These are phyloP conservation scores for Piscicola geometra DNA, from an alignment of 2,888 invertebrate species.

Conservation along the genomic window DNA sequence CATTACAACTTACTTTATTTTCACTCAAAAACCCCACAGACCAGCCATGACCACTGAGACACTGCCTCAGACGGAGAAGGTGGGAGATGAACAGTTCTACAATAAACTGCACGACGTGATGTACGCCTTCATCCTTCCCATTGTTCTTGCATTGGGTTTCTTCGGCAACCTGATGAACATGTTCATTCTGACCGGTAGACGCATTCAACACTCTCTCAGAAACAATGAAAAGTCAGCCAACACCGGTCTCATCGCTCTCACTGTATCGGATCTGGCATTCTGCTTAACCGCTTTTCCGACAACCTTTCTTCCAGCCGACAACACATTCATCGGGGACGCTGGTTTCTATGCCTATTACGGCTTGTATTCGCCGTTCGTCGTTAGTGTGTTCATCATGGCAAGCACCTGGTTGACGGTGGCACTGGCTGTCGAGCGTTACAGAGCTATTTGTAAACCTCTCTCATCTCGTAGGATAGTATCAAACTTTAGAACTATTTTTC, in stretches of 20 bases:
- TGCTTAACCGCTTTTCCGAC: constrained; percentile 47
- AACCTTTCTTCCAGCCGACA: constrained; percentile 43
- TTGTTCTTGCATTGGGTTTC: constrained; percentile 43
- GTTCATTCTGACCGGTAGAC: constrained; percentile 65
- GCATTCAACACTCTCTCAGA: constrained; percentile 41
- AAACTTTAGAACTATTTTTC: constrained; percentile 40
- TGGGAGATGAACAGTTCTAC: constrained; percentile 39
- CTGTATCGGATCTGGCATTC: constrained; percentile 68
- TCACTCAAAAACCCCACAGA: no score
- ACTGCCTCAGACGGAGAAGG: no score
- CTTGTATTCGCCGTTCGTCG: constrained; percentile 46
- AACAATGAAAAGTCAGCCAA: constrained; percentile 43
- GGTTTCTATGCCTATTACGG: constrained; percentile 42
- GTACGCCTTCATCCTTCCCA: constrained; percentile 43
- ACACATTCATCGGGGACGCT: constrained; percentile 20
- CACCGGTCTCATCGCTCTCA: constrained; percentile 69
- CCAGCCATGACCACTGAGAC: no score
- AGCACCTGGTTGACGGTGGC: constrained; percentile 60
- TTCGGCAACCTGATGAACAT: constrained; percentile 72
- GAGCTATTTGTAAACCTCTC: constrained; percentile 45
- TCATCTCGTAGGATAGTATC: constrained; percentile 42
- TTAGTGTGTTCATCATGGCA: constrained; percentile 61
- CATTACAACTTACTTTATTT: no score
- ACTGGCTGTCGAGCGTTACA: constrained; percentile 44
- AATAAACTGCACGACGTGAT: constrained; percentile 40